Percentiles rank a stretch among this genome's conserved stretches.
Conservation (phyloP, 2,888 invertebrate species). For the Tetrapedia diversipes region DNA sequence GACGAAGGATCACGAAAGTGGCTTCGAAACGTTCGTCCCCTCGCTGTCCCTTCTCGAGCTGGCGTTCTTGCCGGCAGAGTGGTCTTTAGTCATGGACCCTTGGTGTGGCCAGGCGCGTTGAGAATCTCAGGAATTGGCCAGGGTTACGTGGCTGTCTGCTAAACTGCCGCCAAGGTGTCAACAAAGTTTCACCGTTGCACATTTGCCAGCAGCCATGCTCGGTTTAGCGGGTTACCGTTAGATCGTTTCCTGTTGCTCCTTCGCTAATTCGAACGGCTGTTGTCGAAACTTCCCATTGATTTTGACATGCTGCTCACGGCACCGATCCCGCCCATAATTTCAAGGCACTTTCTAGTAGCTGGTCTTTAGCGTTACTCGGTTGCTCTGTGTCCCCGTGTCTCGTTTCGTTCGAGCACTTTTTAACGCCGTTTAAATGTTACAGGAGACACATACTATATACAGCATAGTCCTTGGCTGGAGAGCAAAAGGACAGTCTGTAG, state of each 20-base stretch:
- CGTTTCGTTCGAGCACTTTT: neutral
- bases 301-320: neutral
- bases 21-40: slow-evolving; percentile 23
- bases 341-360: neutral
- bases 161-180: slow-evolving; percentile 39
- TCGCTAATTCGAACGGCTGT: slow-evolving; percentile 18
- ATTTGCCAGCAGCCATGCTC: slow-evolving; percentile 1
- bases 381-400: too few relatives aligned
- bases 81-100: slow-evolving; percentile 50
- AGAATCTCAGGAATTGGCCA: slow-evolving; percentile 59
- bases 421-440: neutral
- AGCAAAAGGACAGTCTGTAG: neutral
- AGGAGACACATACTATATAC: neutral
- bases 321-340: neutral
- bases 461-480: neutral
- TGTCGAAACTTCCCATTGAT: slow-evolving; percentile 14
- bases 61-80: slow-evolving; percentile 26
- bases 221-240: slow-evolving; percentile 9
- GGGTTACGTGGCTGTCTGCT: slow-evolving; percentile 14
- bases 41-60: neutral
- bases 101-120: slow-evolving; percentile 23
- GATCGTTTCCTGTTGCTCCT: slow-evolving; percentile 37
- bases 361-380: neutral
- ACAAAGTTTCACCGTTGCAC: slow-evolving; percentile 32
- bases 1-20: slow-evolving; percentile 35